phyloP scores from a whole-genome alignment of 1,140 invertebrate species.

The Achroia grisella region DNA sequence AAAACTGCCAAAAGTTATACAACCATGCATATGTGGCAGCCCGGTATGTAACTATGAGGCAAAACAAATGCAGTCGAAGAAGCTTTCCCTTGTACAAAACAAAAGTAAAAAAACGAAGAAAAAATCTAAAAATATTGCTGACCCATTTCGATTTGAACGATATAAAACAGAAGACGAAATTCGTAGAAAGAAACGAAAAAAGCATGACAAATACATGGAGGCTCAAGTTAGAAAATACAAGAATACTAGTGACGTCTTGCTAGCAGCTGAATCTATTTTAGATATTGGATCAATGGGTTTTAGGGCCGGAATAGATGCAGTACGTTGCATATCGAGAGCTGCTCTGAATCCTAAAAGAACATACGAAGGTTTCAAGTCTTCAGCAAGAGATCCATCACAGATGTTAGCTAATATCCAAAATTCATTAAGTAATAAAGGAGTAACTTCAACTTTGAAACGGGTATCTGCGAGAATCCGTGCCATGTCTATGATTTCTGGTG shows the following conservation, averaged over 20 bases:
- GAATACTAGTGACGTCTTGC: constrained; percentile 10
- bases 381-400: constrained; percentile 11
- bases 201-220: not conserved
- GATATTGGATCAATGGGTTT: constrained; percentile 26
- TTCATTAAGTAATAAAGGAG: constrained; percentile 7
- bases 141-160: not conserved
- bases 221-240: constrained; percentile 1
- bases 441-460: constrained; percentile 11
- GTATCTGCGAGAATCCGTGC: constrained; percentile 11
- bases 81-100: not conserved
- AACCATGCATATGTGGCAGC: too few species aligned
- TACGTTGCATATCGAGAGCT: constrained; percentile 12
- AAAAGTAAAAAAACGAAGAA: constrained; percentile 7
- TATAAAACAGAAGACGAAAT: constrained; percentile 6
- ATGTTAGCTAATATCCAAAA: constrained; percentile 5
- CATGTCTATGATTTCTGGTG: constrained; percentile 10
- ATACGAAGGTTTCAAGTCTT: constrained; percentile 7
- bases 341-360: constrained; percentile 18
- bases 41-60: not conserved
- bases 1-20: too few species aligned
- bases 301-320: constrained; percentile 7
- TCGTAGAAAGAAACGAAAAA: constrained; percentile 1
- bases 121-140: constrained; percentile 4
- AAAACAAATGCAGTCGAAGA: constrained; percentile 6
- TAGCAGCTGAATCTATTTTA: constrained; percentile 22